Percentiles rank a stretch among this genome's conserved stretches.
These are phyloP conservation scores for Capricornis sumatraensis DNA, from an alignment of 2,113 vertebrate genomes.

Conservation along the genomic window DNA sequence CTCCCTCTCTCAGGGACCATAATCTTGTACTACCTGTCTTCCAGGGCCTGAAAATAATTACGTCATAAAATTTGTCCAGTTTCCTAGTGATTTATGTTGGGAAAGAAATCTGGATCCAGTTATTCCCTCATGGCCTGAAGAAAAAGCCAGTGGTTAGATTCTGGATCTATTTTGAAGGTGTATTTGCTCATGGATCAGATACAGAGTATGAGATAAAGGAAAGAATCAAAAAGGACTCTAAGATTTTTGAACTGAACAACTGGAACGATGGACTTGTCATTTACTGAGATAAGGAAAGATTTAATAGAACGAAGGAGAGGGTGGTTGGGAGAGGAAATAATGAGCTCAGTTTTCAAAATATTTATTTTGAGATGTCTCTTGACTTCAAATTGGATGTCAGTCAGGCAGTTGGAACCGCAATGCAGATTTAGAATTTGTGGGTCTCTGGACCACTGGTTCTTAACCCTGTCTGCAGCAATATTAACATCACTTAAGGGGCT, in stretches of 20 bases:
- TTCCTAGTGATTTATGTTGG: neutral
- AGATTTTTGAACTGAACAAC: neutral
- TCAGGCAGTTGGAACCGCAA: neutral
- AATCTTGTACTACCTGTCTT: neutral
- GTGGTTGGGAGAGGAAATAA: neutral
- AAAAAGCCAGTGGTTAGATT: neutral
- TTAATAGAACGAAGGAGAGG: neutral
- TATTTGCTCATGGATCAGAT: neutral
- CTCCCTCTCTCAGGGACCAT: neutral
- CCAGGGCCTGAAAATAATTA: neutral
- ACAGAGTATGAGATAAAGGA: neutral
- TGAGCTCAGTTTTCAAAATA: neutral
- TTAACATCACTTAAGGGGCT: neutral
- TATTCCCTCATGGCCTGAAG: neutral
- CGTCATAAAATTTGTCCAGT: neutral
- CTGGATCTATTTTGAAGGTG: neutral
- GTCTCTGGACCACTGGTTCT: neutral
- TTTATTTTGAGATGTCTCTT: neutral
- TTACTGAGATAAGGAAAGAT: neutral
- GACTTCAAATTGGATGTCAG: neutral
- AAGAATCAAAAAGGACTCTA: neutral
- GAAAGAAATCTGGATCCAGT: neutral
- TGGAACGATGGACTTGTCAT: neutral
- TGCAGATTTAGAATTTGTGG: neutral
- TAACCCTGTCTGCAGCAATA: neutral